These are phyloP conservation scores for Tetrax tetrax DNA, from an alignment of 2,113 vertebrate species.

Conservation along the genomic window DNA sequence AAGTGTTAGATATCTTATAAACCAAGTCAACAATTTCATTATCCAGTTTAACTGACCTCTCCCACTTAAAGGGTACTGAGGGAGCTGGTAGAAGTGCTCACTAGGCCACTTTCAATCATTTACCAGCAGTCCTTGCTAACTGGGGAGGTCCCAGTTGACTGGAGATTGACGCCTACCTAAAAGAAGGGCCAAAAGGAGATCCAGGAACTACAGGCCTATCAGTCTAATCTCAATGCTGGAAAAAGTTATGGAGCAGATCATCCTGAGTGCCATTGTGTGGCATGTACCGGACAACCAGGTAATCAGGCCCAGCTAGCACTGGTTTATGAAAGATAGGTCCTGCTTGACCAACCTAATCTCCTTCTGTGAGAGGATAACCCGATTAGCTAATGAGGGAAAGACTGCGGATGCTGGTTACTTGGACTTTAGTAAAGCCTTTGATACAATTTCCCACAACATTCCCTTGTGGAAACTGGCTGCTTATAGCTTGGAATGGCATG, in stretches of 20 bases:
- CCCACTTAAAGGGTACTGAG: neutral
- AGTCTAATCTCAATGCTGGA: fast-evolving
- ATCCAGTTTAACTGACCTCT: neutral
- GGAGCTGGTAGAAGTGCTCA: neutral
- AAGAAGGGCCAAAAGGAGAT: neutral
- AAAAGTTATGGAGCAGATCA: neutral
- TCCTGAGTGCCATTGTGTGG: fast-evolving
- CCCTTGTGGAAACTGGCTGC: neutral
- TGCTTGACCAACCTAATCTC: neutral
- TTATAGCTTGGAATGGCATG: neutral
- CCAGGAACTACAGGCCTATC: neutral
- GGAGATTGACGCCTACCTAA: neutral
- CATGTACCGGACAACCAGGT: neutral
- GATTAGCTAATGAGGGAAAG: neutral
- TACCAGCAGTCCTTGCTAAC: neutral
- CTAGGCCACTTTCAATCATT: neutral
- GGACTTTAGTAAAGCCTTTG: neutral
- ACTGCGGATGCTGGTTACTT: neutral
- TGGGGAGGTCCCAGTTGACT: fast-evolving
- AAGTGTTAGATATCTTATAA: neutral
- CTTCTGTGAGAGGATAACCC: neutral
- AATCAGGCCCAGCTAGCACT: neutral
- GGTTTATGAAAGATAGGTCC: neutral
- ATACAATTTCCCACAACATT: neutral
- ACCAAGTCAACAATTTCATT: neutral